phyloP scores from a whole-genome alignment of 2,888 invertebrate genomes.

The Latheticus oryzae region DNA sequence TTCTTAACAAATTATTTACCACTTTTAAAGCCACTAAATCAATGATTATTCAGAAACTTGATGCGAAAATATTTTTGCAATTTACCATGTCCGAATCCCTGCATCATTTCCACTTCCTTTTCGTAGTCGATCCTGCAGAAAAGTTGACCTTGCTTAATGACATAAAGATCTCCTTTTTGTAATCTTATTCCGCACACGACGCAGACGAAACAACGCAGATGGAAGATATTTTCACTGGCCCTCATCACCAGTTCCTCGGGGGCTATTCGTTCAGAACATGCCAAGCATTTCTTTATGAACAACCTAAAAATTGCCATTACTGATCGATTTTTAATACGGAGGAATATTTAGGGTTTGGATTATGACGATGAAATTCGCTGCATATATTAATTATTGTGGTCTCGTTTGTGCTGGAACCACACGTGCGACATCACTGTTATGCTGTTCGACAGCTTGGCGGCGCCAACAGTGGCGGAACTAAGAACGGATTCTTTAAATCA shows the following conservation, averaged over 20 bases:
- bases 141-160: slow-evolving; percentile 81
- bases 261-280: slow-evolving; percentile 77
- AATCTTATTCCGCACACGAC: slow-evolving; percentile 80
- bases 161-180: slow-evolving; percentile 85
- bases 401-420: slow-evolving; percentile 46
- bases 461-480: slow-evolving; percentile 30
- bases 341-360: slow-evolving; percentile 20
- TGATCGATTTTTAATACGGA: slow-evolving; percentile 6
- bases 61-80: slow-evolving; percentile 2
- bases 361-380: slow-evolving; percentile 42
- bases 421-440: slow-evolving; percentile 46
- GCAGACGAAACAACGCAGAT: slow-evolving; percentile 83
- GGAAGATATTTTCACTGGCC: slow-evolving; percentile 79
- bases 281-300: slow-evolving; percentile 79
- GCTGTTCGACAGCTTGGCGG: slow-evolving; percentile 34
- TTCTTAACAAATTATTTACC: slow-evolving; percentile 1
- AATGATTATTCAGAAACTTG: too few species aligned
- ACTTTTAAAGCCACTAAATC: slow-evolving; percentile 1
- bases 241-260: slow-evolving; percentile 86
- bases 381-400: slow-evolving; percentile 52
- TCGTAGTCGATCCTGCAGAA: slow-evolving; percentile 85
- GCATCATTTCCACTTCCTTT: slow-evolving; percentile 80
- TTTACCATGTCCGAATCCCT: slow-evolving; percentile 70
- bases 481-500: too few species aligned
- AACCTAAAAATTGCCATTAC: slow-evolving; percentile 65